Base-by-base conservation (phyloP, 2,113 vertebrate species). In the Phalacrocorax carbo region DNA sequence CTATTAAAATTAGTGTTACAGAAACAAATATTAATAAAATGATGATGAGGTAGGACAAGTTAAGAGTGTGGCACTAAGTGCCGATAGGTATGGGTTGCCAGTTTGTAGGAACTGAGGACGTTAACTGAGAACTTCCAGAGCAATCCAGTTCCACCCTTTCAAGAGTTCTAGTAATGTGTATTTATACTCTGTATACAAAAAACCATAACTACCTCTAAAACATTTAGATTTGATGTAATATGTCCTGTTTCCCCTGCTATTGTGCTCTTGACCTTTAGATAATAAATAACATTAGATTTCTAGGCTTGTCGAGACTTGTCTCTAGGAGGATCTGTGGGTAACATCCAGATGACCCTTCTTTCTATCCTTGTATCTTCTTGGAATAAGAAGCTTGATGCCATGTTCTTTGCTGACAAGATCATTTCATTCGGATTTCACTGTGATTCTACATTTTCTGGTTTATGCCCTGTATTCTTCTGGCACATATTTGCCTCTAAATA, bases 81-180 rank as follows among this genome's bases (percentile, higher is more conserved):
- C 29, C 4, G 4, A 0, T 0, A 58, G 8, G 9, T 26, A 11
- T 27, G 42, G 27, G 26, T 36, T 34, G 40, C 25, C 26, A 32
- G 15, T 57, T 52, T 55, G 51, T 27, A 60, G 52, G n/a, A 75
- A 38, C 21, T 6, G 18, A 54, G 29, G 75, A 66, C 4, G 8
- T 29, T 27, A 73, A 36, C 32, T 38, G 73, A 64, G 52, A 93
- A 75, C 29, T 60, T 79, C 18, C 55, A 83, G 48, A 86, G 27
- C 55, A 66, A 54, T n/a, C 49, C 46, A 57, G 3, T 70, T 65
- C 69, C 11, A 48, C 19, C 15, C 30, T 62, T 69, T 46, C 49
- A 88, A 61, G 27, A 44, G 51, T 51, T 77, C 70, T 36, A 54
- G 48, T 82, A 13, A 34, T 49, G 60, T 44, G 2, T 46, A 66